A percentile compares a stretch with the other conserved stretches of the same genome.
phyloP scores from a whole-genome alignment of 2,888 invertebrate genomes.

The Andrena bicolor region DNA sequence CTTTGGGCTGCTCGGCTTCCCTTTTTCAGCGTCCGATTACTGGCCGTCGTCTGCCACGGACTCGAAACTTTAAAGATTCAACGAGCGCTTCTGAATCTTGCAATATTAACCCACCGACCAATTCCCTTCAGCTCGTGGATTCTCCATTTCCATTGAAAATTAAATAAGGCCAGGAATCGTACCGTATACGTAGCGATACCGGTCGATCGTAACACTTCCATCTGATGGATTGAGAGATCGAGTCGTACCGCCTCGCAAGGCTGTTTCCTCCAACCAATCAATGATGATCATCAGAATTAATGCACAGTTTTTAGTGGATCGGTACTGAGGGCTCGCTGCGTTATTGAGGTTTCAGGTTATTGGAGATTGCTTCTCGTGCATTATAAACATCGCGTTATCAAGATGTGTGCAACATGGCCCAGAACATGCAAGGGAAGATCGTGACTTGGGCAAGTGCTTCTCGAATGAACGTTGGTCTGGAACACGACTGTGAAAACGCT shows the following conservation, averaged over 20 bases:
- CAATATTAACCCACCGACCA: constrained; percentile 61
- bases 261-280: constrained; percentile 3
- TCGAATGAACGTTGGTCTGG: no score
- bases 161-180: constrained; percentile 57
- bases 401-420: no score
- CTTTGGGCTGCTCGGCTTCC: constrained; percentile 39
- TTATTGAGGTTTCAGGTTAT: constrained; percentile 46
- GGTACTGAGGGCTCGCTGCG: constrained; percentile 37
- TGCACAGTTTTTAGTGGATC: constrained; percentile 40
- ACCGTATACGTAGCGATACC: constrained; percentile 49
- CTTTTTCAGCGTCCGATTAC: constrained; percentile 39
- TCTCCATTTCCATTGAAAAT: constrained; percentile 67
- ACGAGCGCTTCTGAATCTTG: constrained; percentile 57
- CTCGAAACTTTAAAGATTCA: constrained; percentile 62
- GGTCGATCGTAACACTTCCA: constrained; percentile 71
- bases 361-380: neutral
- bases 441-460: no score
- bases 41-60: constrained; percentile 32
- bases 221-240: constrained; percentile 71
- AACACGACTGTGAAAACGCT: no score
- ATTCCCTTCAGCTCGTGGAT: constrained; percentile 31
- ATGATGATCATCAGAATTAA: constrained; percentile 48
- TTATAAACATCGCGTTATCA: neutral
- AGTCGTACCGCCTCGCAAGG: constrained; percentile 22
- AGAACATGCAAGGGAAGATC: no score